Evolutionary conservation across 1,140 invertebrate genomes (phyloP), one percentile per base, ranked within the genome.

Genomic region (Lordiphosa stackelbergi): DNA sequence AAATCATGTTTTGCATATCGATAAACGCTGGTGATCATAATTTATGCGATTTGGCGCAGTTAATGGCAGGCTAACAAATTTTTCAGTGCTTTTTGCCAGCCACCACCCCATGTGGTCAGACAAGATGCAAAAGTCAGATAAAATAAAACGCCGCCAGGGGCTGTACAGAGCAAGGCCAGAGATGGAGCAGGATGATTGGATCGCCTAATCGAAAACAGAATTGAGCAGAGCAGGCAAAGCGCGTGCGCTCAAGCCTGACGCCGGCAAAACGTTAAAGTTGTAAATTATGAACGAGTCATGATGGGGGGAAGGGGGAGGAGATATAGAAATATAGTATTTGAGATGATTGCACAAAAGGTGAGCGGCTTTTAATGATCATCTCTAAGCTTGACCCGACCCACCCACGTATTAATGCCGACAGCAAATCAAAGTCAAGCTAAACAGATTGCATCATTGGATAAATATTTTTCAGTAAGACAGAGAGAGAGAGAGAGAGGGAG

Each of bases 1-100:
- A 31, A 45, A 57, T 48, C 34, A 37, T 38, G 16, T 70, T 63
- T 58, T 63, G 73, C 66, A 56, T 71, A 71, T 75, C 75, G 75
- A 68, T 81, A 81, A 81, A 63, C 53, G 71, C 65, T 54, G 62
- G 74, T 75, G 63, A 37, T 49, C 56, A 70, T 68, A 79, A 79
- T 79, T 79, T 83, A 79, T 81, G 59, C 66, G 71, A 68, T 83
- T 75, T 73, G 71, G 62, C 71, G 74, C 75, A 75, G 62, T 53
- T 83, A 83, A 83, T 73, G 75, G 68, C 75, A 75, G 71, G 62
- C 75, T 83, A 79, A 79, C 75, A 79, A 79, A 79, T 79, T 79
- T 60, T 75, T 66, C 66, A 64, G 63, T 34, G 43, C 11, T 45
- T n/a, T n/a, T 45, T 28, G 42, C 24, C 42, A 24, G 28, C 74